phyloP scores from a whole-genome alignment of 2,797 vertebrate genomes.

The Xiphophorus birchmanni region DNA sequence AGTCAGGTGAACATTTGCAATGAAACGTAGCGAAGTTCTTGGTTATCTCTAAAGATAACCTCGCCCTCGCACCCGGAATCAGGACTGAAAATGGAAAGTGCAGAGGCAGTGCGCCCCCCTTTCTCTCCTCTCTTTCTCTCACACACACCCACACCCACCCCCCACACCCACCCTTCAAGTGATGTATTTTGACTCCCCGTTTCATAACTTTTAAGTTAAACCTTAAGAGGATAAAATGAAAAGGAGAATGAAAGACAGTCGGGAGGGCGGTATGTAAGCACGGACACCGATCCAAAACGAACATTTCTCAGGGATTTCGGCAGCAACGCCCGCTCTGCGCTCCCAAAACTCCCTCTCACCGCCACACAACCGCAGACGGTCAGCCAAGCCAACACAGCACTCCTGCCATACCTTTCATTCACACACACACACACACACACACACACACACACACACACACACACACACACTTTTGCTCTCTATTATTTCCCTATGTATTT shows the following conservation, averaged over 20 bases:
- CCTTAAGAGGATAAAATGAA: slow-evolving; percentile 80
- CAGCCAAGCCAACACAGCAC: slow-evolving; percentile 85
- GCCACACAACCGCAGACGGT: slow-evolving; percentile 85
- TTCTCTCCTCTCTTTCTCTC: background rate
- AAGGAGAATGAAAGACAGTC: slow-evolving; percentile 77
- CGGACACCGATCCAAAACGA: slow-evolving; percentile 85
- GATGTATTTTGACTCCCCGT: slow-evolving; percentile 76
- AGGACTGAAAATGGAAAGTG: slow-evolving; percentile 51
- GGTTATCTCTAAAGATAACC: slow-evolving; percentile 60
- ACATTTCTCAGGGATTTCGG: slow-evolving; percentile 88
- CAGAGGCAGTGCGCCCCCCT: slow-evolving; percentile 24
- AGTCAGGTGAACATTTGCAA: slow-evolving; percentile 47
- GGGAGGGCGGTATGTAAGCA: slow-evolving; percentile 85
- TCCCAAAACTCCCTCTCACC: slow-evolving; percentile 78
- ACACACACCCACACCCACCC: rapidly evolving
- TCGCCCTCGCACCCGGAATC: slow-evolving; percentile 44
- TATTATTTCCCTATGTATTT: slow-evolving; percentile 4
- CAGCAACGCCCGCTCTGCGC: slow-evolving; percentile 82
- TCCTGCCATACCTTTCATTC: slow-evolving; percentile 78
- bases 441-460: slow-evolving; percentile 47
- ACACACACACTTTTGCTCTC: background rate
- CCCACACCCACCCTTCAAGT: slow-evolving; percentile 58
- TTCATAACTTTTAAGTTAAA: slow-evolving; percentile 82
- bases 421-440: slow-evolving; percentile 43
- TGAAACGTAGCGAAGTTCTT: slow-evolving; percentile 28